These are phyloP conservation scores for Romanogobio albipinnatus DNA, from an alignment of 2,113 vertebrate species.

Conservation along the genomic window DNA sequence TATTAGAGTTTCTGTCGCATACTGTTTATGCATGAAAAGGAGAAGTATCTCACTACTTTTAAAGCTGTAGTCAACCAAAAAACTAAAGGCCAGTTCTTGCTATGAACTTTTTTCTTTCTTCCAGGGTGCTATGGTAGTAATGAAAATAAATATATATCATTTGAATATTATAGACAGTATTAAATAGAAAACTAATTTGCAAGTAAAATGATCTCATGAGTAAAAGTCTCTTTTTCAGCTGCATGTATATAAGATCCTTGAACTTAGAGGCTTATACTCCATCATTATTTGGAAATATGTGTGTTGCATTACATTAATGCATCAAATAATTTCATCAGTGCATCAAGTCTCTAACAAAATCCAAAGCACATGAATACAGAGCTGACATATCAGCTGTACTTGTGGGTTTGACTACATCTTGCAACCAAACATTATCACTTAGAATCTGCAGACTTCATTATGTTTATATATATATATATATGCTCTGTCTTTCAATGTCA, in stretches of 20 bases:
- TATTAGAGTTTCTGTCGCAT: conserved; percentile 1
- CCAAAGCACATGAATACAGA: not conserved
- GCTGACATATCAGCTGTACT: not conserved
- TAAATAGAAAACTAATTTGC: conserved; percentile 2
- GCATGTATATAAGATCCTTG: not conserved
- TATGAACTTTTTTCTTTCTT: not conserved
- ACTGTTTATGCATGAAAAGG: not conserved
- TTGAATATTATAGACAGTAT: conserved; percentile 9
- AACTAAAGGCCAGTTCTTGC: conserved; percentile 7
- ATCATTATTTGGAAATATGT: not conserved
- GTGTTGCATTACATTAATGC: not conserved
- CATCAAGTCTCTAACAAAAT: not conserved
- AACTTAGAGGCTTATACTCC: not conserved
- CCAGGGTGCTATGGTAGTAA: not conserved
- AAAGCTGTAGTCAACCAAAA: conserved; percentile 6
- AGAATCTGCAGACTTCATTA: not conserved
- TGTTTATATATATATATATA: too few species aligned
- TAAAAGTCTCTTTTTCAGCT: not conserved
- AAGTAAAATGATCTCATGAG: not conserved
- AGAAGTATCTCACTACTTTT: not conserved
- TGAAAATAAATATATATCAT: not conserved
- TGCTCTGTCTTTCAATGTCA: not conserved
- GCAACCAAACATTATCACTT: not conserved
- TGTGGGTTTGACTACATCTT: not conserved
- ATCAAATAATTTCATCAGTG: not conserved